Percentiles rank a stretch among this genome's conserved stretches.
Conservation (phyloP, 2,797 vertebrate genomes). For the Margarornis squamiger region DNA sequence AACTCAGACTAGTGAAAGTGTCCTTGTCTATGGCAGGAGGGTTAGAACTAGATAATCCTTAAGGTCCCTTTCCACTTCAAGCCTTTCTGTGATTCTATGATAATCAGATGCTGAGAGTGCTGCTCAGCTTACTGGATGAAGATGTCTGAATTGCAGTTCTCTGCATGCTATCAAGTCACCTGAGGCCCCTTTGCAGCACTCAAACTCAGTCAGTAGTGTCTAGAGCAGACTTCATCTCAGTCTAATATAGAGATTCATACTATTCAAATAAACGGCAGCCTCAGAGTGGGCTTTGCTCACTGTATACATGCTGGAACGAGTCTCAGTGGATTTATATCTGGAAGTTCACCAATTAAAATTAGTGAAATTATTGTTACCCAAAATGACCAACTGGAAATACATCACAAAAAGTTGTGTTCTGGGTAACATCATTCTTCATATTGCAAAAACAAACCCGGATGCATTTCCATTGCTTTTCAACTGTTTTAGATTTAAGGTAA, state of each 20-base stretch:
- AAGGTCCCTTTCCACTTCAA: background rate
- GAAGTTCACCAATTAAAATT: background rate
- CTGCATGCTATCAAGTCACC: background rate
- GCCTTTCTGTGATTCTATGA: background rate
- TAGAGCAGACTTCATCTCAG: background rate
- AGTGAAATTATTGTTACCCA: background rate
- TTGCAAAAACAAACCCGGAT: background rate
- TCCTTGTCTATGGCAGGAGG: background rate
- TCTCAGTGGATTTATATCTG: background rate
- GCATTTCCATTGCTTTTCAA: background rate
- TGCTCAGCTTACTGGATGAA: background rate
- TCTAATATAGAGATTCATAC: background rate
- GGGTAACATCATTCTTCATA: background rate
- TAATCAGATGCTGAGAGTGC: background rate
- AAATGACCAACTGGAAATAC: background rate
- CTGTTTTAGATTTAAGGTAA: background rate
- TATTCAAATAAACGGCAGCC: background rate
- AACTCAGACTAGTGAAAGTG: background rate
- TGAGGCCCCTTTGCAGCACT: background rate
- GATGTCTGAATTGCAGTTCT: background rate
- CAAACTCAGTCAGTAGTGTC: background rate
- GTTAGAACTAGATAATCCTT: background rate
- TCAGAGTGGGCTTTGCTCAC: background rate
- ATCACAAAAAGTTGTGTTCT: background rate
- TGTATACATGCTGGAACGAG: rapidly evolving